Evolutionary conservation across 2,113 vertebrate species (phyloP).

Genomic region (Tupaia tana): DNA sequence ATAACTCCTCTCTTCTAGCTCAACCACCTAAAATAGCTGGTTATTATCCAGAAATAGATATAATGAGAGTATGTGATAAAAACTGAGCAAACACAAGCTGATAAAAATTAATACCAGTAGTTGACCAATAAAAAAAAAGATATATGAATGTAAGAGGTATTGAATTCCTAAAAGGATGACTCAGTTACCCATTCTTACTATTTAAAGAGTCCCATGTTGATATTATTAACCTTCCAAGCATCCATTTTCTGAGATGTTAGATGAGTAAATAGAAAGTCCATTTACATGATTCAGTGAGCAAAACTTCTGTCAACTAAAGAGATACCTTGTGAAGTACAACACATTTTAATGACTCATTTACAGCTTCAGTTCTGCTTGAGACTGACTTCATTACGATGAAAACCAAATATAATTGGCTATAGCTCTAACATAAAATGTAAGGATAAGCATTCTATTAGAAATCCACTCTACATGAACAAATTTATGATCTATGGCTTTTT

Average conservation of each 20-base stretch:
- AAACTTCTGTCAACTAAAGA: neutral
- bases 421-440: conserved; percentile 4
- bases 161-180: neutral
- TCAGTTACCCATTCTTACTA: neutral
- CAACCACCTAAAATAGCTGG: neutral
- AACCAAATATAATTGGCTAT: neutral
- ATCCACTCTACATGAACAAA: neutral
- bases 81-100: neutral
- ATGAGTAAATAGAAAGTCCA: conserved; percentile 45
- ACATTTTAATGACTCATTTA: neutral
- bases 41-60: neutral
- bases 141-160: neutral
- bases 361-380: neutral
- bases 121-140: neutral
- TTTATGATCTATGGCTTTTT: neutral
- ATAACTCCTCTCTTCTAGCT: neutral
- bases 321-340: neutral
- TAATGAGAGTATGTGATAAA: neutral
- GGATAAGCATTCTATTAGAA: neutral
- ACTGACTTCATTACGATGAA: conserved; percentile 7
- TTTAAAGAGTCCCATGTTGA: neutral
- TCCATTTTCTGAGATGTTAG: conserved; percentile 15
- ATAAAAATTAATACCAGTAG: neutral
- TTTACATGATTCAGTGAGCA: neutral
- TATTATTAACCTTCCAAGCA: conserved; percentile 25